phyloP scores from a whole-genome alignment of 2,888 invertebrate species.

The Microplitis deprimator region DNA sequence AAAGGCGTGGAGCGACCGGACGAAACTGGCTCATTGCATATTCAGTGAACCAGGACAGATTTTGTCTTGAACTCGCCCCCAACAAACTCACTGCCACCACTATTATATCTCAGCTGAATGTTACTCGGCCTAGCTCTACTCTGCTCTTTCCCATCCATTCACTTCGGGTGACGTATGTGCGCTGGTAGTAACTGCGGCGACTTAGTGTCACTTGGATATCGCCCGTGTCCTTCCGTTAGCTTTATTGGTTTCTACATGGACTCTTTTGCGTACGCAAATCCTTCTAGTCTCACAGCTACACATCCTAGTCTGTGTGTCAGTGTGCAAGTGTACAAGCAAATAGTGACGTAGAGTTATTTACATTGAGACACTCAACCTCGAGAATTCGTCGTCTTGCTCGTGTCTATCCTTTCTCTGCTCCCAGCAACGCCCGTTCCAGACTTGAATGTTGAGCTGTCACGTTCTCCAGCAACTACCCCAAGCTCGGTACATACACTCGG shows the following conservation, averaged over 20 bases:
- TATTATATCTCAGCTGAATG: background rate
- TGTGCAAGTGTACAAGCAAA: background rate
- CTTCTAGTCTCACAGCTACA: slow-evolving; percentile 22
- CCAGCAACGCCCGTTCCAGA: slow-evolving; percentile 1
- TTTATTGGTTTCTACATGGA: slow-evolving; percentile 57
- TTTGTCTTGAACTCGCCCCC: slow-evolving; percentile 58
- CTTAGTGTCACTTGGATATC: slow-evolving; percentile 42
- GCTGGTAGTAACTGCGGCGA: slow-evolving; percentile 8
- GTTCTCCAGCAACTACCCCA: slow-evolving; percentile 33
- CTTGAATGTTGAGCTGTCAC: slow-evolving; percentile 38
- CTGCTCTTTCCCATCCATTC: slow-evolving; percentile 19
- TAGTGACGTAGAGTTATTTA: slow-evolving; percentile 64
- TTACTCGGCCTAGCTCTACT: background rate
- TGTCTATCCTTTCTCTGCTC: slow-evolving; percentile 6
- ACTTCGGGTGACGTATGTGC: slow-evolving; percentile 9
- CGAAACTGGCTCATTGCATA: slow-evolving; percentile 65
- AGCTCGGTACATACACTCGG: background rate
- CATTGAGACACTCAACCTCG: slow-evolving; percentile 52
- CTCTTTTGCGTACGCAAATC: slow-evolving; percentile 50
- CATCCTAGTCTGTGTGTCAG: background rate
- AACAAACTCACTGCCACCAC: background rate
- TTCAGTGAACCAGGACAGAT: slow-evolving; percentile 63
- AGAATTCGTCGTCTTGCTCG: slow-evolving; percentile 54
- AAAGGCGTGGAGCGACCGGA: slow-evolving; percentile 49
- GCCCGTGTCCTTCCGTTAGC: slow-evolving; percentile 48